Percentiles rank a stretch among this genome's conserved stretches.
Conservation (phyloP, 2,888 invertebrate species). For the Chesias legatella region DNA sequence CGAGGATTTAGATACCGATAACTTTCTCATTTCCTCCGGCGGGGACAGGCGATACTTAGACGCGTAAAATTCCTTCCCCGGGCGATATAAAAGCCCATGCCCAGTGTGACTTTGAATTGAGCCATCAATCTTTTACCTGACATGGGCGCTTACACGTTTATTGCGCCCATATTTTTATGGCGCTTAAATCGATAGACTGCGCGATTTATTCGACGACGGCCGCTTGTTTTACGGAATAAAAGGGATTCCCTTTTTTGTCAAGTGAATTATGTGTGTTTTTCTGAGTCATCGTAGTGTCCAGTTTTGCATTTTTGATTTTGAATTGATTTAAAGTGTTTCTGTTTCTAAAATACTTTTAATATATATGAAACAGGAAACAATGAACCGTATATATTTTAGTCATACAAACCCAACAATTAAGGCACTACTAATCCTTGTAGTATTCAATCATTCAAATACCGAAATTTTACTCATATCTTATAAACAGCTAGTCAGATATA, state of each 20-base stretch:
- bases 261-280: conserved; percentile 1
- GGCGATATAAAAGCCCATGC: conserved; percentile 44
- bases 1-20: conserved; percentile 73
- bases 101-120: conserved; percentile 48
- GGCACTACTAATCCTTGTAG: too few relatives aligned
- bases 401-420: too few relatives aligned
- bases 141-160: conserved; percentile 46
- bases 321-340: too few relatives aligned
- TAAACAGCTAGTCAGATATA: too few relatives aligned
- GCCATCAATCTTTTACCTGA: conserved; percentile 64
- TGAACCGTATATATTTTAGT: too few relatives aligned
- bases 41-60: conserved; percentile 52
- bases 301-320: too few relatives aligned
- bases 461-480: too few relatives aligned
- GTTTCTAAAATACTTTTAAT: too few relatives aligned
- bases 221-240: conserved; percentile 25
- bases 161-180: conserved; percentile 43
- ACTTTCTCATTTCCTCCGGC: conserved; percentile 76
- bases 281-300: too few relatives aligned
- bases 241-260: conserved; percentile 6
- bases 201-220: conserved; percentile 30
- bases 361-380: too few relatives aligned
- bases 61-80: conserved; percentile 41
- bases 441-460: too few relatives aligned
- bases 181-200: conserved; percentile 33